These are phyloP conservation scores for Callitettix versicolor DNA, from an alignment of 1,140 invertebrate genomes.

Conservation along the genomic window DNA sequence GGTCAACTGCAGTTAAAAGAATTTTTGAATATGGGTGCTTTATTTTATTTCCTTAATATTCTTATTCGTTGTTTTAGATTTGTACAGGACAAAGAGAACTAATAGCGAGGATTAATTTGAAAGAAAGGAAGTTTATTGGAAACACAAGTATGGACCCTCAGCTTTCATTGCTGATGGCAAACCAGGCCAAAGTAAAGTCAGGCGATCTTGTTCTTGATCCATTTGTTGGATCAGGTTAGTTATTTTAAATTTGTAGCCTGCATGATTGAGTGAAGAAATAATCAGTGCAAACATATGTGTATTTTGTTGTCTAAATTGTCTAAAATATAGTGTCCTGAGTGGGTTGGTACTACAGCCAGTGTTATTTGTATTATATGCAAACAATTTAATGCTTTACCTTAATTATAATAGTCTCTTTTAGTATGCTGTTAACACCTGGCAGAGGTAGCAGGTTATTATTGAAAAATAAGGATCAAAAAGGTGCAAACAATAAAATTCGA, in stretches of 20 bases:
- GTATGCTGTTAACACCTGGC: too few relatives aligned
- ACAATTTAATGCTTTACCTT: too few relatives aligned
- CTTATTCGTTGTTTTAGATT: constrained; percentile 41
- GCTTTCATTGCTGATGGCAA: constrained; percentile 85
- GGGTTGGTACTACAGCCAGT: too few relatives aligned
- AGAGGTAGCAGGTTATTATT: too few relatives aligned
- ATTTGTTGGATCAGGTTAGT: constrained; percentile 79
- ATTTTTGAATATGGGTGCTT: not conserved
- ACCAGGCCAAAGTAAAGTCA: constrained; percentile 66
- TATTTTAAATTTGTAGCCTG: too few relatives aligned
- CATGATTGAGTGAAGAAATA: not conserved
- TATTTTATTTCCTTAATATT: not conserved
- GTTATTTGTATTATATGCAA: too few relatives aligned
- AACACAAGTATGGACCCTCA: constrained; percentile 96
- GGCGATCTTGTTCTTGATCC: constrained; percentile 81
- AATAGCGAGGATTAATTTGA: constrained; percentile 70
- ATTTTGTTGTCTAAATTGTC: not conserved
- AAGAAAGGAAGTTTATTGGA: constrained; percentile 87
- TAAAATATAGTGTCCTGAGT: not conserved
- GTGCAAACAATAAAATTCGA: too few relatives aligned
- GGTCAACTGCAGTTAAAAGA: not conserved
- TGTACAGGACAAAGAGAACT: constrained; percentile 69
- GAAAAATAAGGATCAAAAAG: too few relatives aligned
- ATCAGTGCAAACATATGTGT: not conserved
- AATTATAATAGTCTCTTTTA: too few relatives aligned